Evolutionary conservation across 2,113 vertebrate species (phyloP), one percentile per base, ranked within the genome.

Genomic region (Etheostoma cragini): DNA sequence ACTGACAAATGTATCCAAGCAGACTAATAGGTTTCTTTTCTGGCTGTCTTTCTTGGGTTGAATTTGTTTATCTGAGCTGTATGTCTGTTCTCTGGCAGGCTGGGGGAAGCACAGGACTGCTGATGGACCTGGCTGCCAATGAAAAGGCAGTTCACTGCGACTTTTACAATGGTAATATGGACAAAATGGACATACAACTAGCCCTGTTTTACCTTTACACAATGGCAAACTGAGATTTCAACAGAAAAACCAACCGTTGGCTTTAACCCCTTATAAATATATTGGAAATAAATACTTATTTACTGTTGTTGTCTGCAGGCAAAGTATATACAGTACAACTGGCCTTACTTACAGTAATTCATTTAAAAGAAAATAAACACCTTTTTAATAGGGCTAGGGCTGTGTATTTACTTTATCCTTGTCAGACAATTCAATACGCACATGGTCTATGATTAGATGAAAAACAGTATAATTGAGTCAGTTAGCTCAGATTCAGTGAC

Each of bases 151-250:
- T 98, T 42, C 96, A 98, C 47, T 95, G 95, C 0, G 96, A 97
- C 84, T 97, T 98, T 83, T 98, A 97, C 62, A 98, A 98, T 11
- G 96, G 97, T 98, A 82, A n/a, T n/a, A n/a, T n/a, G n/a, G n/a
- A n/a, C n/a, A n/a, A n/a, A n/a, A n/a, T n/a, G n/a, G n/a, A n/a
- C n/a, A 49, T 21, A 5, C 11, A 72, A 8, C n/a, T 15, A n/a
- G 3, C 17, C 16, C 14, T 30, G 24, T 0, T 10, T 72, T 22
- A 62, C 2, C 8, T 12, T 74, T 62, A 5, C 19, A 45, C 8
- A 15, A 49, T 8, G 11, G 11, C n/a, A 49, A 26, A 64, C 45
- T 8, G 21, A 61, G 30, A 50, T 35, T 35, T 60, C 24, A 35
- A 7, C 26, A 52, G 8, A 19, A 47, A 13, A 74, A 61, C 16